phyloP scores from a whole-genome alignment of 2,888 invertebrate genomes.

The Fabriciana adippe region DNA sequence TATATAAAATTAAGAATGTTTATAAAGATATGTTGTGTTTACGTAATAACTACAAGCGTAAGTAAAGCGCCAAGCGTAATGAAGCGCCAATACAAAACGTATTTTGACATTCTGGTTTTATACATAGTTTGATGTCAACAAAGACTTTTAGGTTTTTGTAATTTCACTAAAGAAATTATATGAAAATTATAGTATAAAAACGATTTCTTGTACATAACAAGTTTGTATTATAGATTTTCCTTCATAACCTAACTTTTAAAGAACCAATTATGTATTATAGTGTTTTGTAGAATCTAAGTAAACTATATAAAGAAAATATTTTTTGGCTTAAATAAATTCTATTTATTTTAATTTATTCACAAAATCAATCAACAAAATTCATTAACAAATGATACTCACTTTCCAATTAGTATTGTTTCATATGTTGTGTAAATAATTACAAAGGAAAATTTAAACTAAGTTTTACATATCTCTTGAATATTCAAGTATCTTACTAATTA shows the following conservation, averaged over 20 bases:
- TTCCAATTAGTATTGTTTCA: conserved; percentile 12
- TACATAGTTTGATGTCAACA: conserved; percentile 66
- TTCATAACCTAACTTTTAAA: conserved; percentile 45
- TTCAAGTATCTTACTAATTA: not conserved
- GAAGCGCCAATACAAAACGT: conserved; percentile 45
- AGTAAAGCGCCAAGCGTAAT: conserved; percentile 57
- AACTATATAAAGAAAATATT: not conserved
- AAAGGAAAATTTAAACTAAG: not conserved
- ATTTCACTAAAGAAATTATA: not conserved
- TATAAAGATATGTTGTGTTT: conserved; percentile 68
- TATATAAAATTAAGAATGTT: conserved; percentile 51
- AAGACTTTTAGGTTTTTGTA: conserved; percentile 42
- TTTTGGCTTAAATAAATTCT: not conserved
- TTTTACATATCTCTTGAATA: not conserved
- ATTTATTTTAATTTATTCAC: not conserved
- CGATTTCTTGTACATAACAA: not conserved
- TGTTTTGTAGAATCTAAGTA: conserved; percentile 2
- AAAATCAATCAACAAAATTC: too few species aligned
- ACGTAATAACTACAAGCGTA: conserved; percentile 71
- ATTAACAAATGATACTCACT: not conserved
- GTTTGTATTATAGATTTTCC: conserved; percentile 10
- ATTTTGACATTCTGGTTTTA: conserved; percentile 64
- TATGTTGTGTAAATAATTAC: conserved; percentile 2
- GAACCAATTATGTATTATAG: conserved; percentile 24
- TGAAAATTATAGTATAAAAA: not conserved